Evolutionary conservation across 2,888 invertebrate species (phyloP), one percentile per base, ranked within the genome.

Genomic region (Sinelater perroti): DNA sequence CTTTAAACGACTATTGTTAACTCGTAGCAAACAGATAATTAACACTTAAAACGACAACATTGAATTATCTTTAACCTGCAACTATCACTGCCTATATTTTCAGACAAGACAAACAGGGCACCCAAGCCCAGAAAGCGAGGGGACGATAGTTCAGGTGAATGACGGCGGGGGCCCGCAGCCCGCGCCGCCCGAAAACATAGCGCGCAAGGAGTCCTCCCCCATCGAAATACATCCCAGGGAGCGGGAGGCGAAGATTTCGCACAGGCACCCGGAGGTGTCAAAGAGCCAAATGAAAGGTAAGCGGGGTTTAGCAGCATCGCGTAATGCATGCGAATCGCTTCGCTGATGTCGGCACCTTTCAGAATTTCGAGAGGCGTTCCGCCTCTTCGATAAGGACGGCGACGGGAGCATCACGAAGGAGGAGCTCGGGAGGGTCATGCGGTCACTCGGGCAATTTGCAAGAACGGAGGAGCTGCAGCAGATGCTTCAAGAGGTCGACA

Each of bases 341-440:
- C 16, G 28, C 7, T 33, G 16, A n/a, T n/a, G n/a, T 24, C 8
- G 24, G 24, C 8, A 24, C 24, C 24, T 36, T 36, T 10, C 72
- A 91, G 92, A 92, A 76, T 92, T 91, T 73, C 87, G 91, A 20
- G 92, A 93, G 75, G 92, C 93, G 1, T 93, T 93, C 77, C 87
- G 91, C 40, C 82, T 93, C 6, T 93, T 93, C 74, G 93, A 93
- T 80, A 92, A 92, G 76, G 93, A 93, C 69, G 91, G 91, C 3
- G 93, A 93, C 67, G 93, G 93, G 1, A 91, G 89, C 61, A 93
- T 93, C 69, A 93, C 92, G 2, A 92, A 93, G 75, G 92, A 92
- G 68, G 93, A 93, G 73, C 81, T 93, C 56, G 92, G 93, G 0
- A 83, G 91, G 13, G 91, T 93, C 18, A 93, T 93, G 93, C 82